Base-by-base conservation (phyloP, 2,888 invertebrate genomes). In the Habrosyne pyritoides region DNA sequence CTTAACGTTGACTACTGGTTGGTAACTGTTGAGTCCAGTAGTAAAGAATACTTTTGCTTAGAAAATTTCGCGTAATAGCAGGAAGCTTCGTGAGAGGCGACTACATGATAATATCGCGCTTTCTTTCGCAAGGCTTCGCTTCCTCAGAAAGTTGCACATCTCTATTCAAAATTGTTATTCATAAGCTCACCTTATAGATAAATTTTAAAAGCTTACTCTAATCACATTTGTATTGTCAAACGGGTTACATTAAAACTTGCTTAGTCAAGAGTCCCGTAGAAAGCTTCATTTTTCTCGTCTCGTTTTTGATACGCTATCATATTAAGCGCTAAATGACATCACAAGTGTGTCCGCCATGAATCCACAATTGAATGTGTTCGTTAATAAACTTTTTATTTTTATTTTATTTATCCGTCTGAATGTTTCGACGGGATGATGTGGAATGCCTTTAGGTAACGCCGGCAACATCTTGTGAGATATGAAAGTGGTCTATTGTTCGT, bases 341-440 rank as follows among this genome's bases (percentile, higher is more conserved):
- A 80, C 76, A 74, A 83, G 82, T 75, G 82, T 75, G 77, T 71
- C 77, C 74, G 77, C 71, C 70, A 77, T 81, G 81, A 79, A 84
- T 85, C 80, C 75, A 81, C 83, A 83, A 83, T 87, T 82, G 83
- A 86, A 86, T 85, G 77, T 69, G 78, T 87, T 87, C 81, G 83
- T 87, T 86, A 86, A 86, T 85, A 83, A 78, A 75, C 66, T 69
- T 81, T 83, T 81, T 81, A 80, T 78, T 76, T 77, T 75, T 71
- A 68, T 74, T 68, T 64, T 66, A 64, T 73, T 67, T 75, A 69
- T 77, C n/a, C n/a, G n/a, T n/a, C 69, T 71, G 64, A 61, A 69
- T 67, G 72, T 71, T 73, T 67, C 67, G 64, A 63, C 75, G 73
- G 72, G 69, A 66, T 76, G 72, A 66, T 73, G 72, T 73, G 81